Evolutionary conservation across 2,888 invertebrate species (phyloP).

Genomic region (Mesorhabditis belari): DNA sequence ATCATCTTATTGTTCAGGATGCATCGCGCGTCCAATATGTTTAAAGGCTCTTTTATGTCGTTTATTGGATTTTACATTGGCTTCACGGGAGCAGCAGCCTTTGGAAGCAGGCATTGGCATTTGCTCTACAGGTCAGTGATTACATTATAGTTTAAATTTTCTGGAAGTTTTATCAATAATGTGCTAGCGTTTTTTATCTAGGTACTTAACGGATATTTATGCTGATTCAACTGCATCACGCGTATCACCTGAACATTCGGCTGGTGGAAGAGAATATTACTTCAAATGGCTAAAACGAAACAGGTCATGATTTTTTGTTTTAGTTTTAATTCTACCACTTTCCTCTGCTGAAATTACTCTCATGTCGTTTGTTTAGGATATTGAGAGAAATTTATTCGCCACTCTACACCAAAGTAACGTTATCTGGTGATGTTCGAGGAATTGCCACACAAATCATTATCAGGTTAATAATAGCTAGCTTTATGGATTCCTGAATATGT

Average conservation of each 20-base stretch:
- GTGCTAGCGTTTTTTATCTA: constrained; percentile 9
- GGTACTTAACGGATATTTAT: constrained; percentile 42
- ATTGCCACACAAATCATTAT: constrained; percentile 37
- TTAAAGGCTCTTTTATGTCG: constrained; percentile 22
- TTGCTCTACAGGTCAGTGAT: constrained; percentile 37
- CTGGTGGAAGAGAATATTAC: constrained; percentile 49
- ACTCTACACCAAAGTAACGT: constrained; percentile 28
- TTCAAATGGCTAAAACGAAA: constrained; percentile 45
- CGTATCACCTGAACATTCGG: constrained; percentile 37
- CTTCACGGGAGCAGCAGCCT: constrained; percentile 29
- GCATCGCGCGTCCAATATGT: neutral
- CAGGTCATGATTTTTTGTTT: constrained; percentile 13
- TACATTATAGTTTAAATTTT: neutral
- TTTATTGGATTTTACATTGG: constrained; percentile 36
- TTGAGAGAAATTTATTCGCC: constrained; percentile 28
- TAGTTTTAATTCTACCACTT: too few species aligned
- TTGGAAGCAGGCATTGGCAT: constrained; percentile 39
- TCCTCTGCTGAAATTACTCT: too few species aligned
- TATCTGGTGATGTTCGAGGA: constrained; percentile 40
- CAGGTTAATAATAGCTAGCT: constrained; percentile 19
- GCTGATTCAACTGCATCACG: constrained; percentile 40
- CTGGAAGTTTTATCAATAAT: neutral
- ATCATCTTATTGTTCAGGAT: neutral
- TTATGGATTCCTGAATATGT: too few species aligned
- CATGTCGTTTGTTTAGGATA: constrained; percentile 11